A percentile compares a stretch with the other conserved stretches of the same genome.
phyloP scores from a whole-genome alignment of 1,140 invertebrate species.

The Penaeus vannamei region DNA sequence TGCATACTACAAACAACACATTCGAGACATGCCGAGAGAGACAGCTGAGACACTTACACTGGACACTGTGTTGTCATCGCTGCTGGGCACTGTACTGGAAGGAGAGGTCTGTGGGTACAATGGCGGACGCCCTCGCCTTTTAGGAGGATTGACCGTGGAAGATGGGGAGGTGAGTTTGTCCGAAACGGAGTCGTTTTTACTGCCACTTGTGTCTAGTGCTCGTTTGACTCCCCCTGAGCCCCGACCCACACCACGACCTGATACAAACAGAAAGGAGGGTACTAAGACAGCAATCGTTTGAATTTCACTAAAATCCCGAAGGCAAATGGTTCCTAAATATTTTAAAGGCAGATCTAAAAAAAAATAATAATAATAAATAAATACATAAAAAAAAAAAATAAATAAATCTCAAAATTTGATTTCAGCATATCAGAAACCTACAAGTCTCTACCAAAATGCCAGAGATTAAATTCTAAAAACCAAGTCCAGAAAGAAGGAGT shows the following conservation, averaged over 20 bases:
- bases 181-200: conserved; percentile 2
- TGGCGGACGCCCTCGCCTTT: conserved; percentile 53
- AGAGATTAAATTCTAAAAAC: neutral
- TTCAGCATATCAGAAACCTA: too few species aligned
- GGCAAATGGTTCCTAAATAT: too few species aligned
- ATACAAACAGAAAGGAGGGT: too few species aligned
- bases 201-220: conserved; percentile 10
- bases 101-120: conserved; percentile 26
- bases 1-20: conserved; percentile 38
- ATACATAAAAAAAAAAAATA: too few species aligned
- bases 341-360: too few species aligned
- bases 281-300: too few species aligned
- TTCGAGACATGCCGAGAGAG: conserved; percentile 38
- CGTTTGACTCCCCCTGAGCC: conserved; percentile 44
- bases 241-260: conserved; percentile 42
- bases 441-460: too few species aligned
- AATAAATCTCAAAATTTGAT: conserved; percentile 21
- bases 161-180: neutral
- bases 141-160: conserved; percentile 12
- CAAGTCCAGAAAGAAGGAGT: neutral
- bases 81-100: neutral
- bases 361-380: too few species aligned
- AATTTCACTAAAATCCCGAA: too few species aligned
- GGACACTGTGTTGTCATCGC: conserved; percentile 2
- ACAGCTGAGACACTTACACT: conserved; percentile 27